Conservation (phyloP, 2,113 vertebrate genomes). For the Thinocorus orbignyianus region DNA sequence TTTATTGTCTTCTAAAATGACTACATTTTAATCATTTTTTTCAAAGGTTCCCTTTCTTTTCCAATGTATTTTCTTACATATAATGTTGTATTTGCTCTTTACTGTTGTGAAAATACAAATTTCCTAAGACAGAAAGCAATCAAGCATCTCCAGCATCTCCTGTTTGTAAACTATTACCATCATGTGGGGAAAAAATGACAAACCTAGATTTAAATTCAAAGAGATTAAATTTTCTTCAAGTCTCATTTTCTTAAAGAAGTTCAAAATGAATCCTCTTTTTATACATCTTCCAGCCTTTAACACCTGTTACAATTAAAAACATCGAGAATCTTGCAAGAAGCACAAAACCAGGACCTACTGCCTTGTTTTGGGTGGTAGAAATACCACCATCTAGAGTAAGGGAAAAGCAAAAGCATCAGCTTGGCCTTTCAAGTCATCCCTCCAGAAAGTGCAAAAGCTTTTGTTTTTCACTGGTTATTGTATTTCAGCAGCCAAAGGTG, state of each 20-base stretch:
- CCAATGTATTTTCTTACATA: neutral
- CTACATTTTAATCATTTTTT: neutral
- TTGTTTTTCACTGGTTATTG: neutral
- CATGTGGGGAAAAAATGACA: accelerated
- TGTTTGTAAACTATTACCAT: neutral
- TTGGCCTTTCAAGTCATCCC: neutral
- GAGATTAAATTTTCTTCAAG: neutral
- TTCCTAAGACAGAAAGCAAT: neutral
- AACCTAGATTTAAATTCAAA: neutral
- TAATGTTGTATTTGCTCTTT: neutral
- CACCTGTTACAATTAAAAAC: neutral
- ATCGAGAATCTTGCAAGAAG: neutral
- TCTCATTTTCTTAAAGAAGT: neutral
- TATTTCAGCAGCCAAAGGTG: neutral
- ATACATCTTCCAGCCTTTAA: neutral
- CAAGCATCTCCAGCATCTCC: neutral
- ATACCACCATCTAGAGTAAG: neutral
- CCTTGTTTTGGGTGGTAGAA: neutral
- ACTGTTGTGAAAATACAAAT: neutral
- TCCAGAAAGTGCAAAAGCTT: neutral
- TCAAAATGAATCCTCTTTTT: neutral
- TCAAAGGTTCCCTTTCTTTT: neutral
- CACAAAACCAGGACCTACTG: neutral
- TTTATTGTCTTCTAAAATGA: neutral
- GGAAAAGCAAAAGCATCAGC: neutral